phyloP scores from a whole-genome alignment of 2,797 vertebrate species.

The Acipenser oxyrinchus region DNA sequence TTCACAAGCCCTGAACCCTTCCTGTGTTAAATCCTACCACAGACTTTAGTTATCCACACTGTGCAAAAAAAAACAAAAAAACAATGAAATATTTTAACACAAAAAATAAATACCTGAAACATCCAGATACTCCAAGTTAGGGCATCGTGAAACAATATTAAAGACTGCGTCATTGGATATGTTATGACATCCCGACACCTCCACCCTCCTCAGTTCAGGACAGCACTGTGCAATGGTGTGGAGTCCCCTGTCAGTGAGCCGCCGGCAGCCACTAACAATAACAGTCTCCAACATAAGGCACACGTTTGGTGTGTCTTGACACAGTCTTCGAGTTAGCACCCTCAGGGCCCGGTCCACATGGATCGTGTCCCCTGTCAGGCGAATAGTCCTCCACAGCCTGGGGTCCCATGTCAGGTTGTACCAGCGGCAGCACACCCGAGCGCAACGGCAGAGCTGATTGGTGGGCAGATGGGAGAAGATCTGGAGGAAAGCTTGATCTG shows the following conservation, averaged over 20 bases:
- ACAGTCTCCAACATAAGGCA: constrained; percentile 94
- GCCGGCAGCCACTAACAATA: constrained; percentile 81
- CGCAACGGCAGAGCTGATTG: constrained; percentile 91
- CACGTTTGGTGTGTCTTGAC: constrained; percentile 95
- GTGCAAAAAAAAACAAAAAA: no score
- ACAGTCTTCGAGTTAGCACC: constrained; percentile 87
- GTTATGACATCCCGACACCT: constrained; percentile 89
- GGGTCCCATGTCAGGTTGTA: constrained; percentile 97
- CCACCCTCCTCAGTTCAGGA: constrained; percentile 83
- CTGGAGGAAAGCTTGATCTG: constrained; percentile 76
- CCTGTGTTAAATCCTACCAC: no score
- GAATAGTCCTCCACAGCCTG: constrained; percentile 81
- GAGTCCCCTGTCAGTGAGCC: constrained; percentile 92
- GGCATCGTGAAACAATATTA: constrained; percentile 90
- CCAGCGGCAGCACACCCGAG: constrained; percentile 88
- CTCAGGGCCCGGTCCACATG: constrained; percentile 85
- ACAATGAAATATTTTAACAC: background rate
- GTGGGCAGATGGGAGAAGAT: constrained; percentile 88
- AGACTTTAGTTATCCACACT: no score
- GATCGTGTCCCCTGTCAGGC: constrained; percentile 80
- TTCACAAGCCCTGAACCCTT: no score
- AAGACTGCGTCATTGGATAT: constrained; percentile 93
- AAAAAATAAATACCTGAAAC: constrained; percentile 76
- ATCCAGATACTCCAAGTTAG: constrained; percentile 90
- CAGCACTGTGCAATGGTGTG: constrained; percentile 87